Evolutionary conservation across 2,888 invertebrate species (phyloP).

Genomic region (Dolichomitus sp.): DNA sequence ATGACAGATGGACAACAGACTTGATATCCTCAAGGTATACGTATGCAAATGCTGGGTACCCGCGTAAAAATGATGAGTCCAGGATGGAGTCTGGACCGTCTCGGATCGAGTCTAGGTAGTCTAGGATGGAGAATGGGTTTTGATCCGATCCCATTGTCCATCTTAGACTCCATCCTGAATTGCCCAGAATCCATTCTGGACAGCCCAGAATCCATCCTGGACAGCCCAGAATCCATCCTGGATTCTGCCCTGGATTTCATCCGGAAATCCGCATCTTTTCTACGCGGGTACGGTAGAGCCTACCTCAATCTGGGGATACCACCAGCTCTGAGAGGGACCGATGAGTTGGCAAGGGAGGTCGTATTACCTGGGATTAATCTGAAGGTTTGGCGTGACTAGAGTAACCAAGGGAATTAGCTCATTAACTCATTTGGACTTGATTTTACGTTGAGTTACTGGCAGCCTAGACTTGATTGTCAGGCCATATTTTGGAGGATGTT

Average conservation of each 20-base stretch:
- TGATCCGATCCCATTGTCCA: no score
- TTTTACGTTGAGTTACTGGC: conserved; percentile 64
- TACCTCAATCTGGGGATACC: conserved; percentile 63
- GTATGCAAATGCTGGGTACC: not conserved
- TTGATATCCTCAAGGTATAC: not conserved
- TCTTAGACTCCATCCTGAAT: no score
- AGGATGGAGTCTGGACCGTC: no score
- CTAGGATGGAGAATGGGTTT: no score
- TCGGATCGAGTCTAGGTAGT: no score
- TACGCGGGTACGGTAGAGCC: conserved; percentile 64
- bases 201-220: no score
- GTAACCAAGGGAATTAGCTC: conserved; percentile 55
- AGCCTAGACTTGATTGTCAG: conserved; percentile 15
- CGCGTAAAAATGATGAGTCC: no score
- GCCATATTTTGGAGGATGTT: conserved; percentile 16
- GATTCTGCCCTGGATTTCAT: no score
- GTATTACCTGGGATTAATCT: conserved; percentile 76
- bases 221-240: no score
- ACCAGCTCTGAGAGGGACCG: conserved; percentile 16
- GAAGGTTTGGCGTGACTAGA: conserved; percentile 64
- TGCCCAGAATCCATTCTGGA: no score
- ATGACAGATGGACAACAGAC: not conserved
- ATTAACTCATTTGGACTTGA: conserved; percentile 70
- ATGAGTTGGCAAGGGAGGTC: conserved; percentile 34
- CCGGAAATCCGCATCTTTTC: no score